Percentiles rank a stretch among this genome's conserved stretches.
Evolutionary conservation across 2,888 invertebrate genomes (phyloP).

Genomic region (Melitaea athalia): DNA sequence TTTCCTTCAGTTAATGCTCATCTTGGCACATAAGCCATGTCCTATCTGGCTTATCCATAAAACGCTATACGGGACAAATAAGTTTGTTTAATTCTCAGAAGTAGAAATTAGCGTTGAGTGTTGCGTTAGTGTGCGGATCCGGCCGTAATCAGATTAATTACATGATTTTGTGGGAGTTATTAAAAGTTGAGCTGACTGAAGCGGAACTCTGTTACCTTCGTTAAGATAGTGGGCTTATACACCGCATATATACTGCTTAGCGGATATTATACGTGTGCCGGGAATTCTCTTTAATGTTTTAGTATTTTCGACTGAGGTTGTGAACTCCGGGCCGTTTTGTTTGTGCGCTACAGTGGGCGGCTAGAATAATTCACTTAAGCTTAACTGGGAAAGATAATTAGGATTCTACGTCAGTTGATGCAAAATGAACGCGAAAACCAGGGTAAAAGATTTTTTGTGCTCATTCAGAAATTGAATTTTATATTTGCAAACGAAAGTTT

Average conservation of each 20-base stretch:
- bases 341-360: slow-evolving; percentile 79
- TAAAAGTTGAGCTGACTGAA: slow-evolving; percentile 79
- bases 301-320: slow-evolving; percentile 81
- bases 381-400: slow-evolving; percentile 82
- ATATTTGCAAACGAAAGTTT: slow-evolving; percentile 78
- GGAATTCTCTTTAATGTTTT: slow-evolving; percentile 80
- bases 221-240: slow-evolving; percentile 77
- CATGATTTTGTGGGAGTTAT: slow-evolving; percentile 79
- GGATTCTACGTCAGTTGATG: slow-evolving; percentile 81
- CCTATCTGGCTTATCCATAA: slow-evolving; percentile 63
- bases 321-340: slow-evolving; percentile 78
- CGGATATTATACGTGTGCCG: slow-evolving; percentile 75
- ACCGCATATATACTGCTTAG: slow-evolving; percentile 72
- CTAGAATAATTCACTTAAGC: slow-evolving; percentile 82
- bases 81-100: slow-evolving; percentile 72
- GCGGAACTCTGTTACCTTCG: slow-evolving; percentile 70
- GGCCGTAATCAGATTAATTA: slow-evolving; percentile 79
- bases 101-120: slow-evolving; percentile 72
- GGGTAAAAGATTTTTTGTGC: slow-evolving; percentile 77
- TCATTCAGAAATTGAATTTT: slow-evolving; percentile 81
- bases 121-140: slow-evolving; percentile 65
- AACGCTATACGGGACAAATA: slow-evolving; percentile 69
- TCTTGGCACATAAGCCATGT: slow-evolving; percentile 50
- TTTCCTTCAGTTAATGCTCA: slow-evolving; percentile 45
- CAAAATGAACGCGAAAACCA: slow-evolving; percentile 81